Percentiles rank a stretch among this genome's conserved stretches.
Evolutionary conservation across 2,797 vertebrate genomes (phyloP).

Genomic region (Pelobates cultripes): DNA sequence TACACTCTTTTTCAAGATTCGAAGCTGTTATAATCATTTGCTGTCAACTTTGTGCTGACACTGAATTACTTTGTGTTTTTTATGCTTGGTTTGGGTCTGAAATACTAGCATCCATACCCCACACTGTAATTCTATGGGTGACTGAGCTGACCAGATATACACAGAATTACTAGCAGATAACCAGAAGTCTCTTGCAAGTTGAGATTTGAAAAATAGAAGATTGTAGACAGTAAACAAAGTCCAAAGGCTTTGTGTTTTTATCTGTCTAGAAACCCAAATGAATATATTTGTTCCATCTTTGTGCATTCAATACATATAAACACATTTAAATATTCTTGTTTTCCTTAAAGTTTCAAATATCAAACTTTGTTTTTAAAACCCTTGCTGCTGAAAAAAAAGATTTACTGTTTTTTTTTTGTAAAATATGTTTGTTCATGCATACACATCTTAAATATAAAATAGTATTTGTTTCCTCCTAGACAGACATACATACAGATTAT

Average conservation of each 20-base stretch:
- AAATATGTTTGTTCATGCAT: too few relatives aligned
- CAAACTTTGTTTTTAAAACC: background rate
- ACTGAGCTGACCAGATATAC: slow-evolving; percentile 71
- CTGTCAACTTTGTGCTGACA: slow-evolving; percentile 92
- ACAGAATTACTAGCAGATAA: slow-evolving; percentile 67
- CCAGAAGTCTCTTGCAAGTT: slow-evolving; percentile 70
- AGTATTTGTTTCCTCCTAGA: too few relatives aligned
- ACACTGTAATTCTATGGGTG: slow-evolving; percentile 74
- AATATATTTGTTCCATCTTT: slow-evolving; percentile 65
- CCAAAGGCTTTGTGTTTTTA: slow-evolving; percentile 67
- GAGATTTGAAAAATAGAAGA: slow-evolving; percentile 72
- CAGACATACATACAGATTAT: too few relatives aligned
- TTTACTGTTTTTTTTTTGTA: too few relatives aligned
- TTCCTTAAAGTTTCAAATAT: slow-evolving; percentile 12
- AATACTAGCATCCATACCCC: slow-evolving; percentile 74
- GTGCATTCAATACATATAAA: slow-evolving; percentile 64
- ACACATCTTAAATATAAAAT: too few relatives aligned
- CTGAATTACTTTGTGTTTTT: slow-evolving; percentile 81
- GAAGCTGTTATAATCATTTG: slow-evolving; percentile 87
- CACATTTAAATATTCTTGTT: slow-evolving; percentile 59
- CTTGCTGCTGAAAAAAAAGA: too few relatives aligned
- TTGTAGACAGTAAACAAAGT: slow-evolving; percentile 73
- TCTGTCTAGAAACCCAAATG: slow-evolving; percentile 66
- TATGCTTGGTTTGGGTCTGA: slow-evolving; percentile 78
- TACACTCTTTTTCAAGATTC: slow-evolving; percentile 89